Conservation (phyloP, 1,140 invertebrate species). For the Colletes latitarsis region DNA sequence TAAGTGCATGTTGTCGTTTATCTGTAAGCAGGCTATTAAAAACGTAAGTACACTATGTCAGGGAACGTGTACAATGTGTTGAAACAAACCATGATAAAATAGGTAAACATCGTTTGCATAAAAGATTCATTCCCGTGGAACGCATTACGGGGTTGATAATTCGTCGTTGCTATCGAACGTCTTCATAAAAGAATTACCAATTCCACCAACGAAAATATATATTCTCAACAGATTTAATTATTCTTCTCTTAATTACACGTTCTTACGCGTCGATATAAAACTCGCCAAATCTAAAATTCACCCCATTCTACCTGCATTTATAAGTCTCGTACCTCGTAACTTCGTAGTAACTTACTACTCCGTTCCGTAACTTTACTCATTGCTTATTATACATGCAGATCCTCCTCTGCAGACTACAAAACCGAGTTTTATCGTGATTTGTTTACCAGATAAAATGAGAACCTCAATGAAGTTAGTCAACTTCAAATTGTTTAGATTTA, state of each 20-base stretch:
- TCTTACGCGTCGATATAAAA: not conserved
- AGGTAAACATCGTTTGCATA: slow-evolving; percentile 1
- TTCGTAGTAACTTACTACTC: not conserved
- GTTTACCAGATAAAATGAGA: not conserved
- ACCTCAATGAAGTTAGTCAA: not conserved
- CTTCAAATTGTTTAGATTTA: not conserved
- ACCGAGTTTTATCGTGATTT: not conserved
- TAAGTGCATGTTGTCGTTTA: slow-evolving; percentile 30
- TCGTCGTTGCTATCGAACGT: too few species aligned
- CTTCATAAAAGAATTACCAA: too few species aligned
- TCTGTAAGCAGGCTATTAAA: slow-evolving; percentile 13
- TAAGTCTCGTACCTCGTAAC: not conserved
- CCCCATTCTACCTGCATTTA: not conserved
- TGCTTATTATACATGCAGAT: not conserved
- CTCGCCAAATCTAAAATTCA: not conserved
- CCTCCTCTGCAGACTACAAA: not conserved
- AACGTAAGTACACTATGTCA: not conserved
- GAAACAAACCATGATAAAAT: not conserved
- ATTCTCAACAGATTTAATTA: not conserved
- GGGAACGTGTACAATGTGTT: slow-evolving; percentile 6
- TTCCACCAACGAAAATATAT: too few species aligned
- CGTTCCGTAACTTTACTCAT: not conserved
- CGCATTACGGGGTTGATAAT: too few species aligned
- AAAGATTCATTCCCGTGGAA: not conserved
- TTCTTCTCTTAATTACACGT: not conserved